These are phyloP conservation scores for Sylvilagus floridanus DNA, from an alignment of 2,797 vertebrate genomes.

Conservation along the genomic window DNA sequence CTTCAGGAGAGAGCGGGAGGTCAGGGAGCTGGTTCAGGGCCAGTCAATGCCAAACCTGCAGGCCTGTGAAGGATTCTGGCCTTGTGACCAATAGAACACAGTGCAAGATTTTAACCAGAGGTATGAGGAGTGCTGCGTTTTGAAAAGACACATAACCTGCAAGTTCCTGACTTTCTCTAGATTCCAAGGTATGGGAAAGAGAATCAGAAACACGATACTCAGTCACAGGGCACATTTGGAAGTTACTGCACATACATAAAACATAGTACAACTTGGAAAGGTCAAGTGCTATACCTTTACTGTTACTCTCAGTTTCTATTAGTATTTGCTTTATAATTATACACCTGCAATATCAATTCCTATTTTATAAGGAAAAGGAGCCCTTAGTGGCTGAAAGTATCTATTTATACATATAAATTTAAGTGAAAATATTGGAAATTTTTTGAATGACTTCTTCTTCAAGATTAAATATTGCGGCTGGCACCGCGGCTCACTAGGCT, in stretches of 20 bases:
- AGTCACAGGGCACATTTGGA: not conserved
- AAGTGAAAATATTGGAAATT: not conserved
- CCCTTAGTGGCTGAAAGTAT: not conserved
- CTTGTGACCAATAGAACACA: not conserved
- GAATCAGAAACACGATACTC: not conserved
- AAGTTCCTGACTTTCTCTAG: not conserved
- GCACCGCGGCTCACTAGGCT: no score
- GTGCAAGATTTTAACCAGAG: not conserved
- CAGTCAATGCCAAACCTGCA: not conserved
- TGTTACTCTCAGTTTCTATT: not conserved
- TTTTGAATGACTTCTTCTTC: not conserved
- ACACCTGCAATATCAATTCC: not conserved
- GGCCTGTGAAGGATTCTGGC: not conserved
- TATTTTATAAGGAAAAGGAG: not conserved
- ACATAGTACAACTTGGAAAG: not conserved
- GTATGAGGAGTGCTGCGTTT: not conserved
- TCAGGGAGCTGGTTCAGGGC: not conserved
- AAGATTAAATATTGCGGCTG: not conserved
- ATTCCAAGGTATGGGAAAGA: not conserved
- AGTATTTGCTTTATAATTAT: not conserved
- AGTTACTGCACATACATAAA: not conserved
- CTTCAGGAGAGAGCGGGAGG: not conserved
- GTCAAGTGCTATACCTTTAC: not conserved
- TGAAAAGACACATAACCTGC: not conserved
- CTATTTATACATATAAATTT: not conserved